Evolutionary conservation across 2,888 invertebrate species (phyloP), one percentile per base, ranked within the genome.

Genomic region (Cistogaster globosa): DNA sequence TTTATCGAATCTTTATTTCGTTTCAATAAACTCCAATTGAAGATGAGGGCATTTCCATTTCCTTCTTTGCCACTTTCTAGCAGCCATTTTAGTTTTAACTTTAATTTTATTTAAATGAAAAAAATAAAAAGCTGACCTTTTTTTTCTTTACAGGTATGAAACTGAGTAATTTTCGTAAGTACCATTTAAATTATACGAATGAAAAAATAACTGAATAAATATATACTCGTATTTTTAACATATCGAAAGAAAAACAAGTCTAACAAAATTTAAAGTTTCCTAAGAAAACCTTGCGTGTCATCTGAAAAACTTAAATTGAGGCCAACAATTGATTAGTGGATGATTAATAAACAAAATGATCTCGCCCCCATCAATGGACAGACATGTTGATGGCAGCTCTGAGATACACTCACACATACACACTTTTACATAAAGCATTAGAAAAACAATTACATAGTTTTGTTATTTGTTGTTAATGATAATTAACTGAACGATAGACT

Each of bases 291-390:
- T 85, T 82, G 82, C 74, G 78, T 85, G 81, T 62, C 84, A 85
- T 85, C 74, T 63, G 16, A 67, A 74, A 71, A 75, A 63, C 45
- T 38, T 26, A 65, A 85, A 82, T 82, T 85, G 78, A 85, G 85
- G 78, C 62, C 82, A 85, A 71, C 78, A 63, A 85, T 85, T 85
- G 85, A 82, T 85, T 85, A 85, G 84, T 81, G 81, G 68, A 58
- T 85, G 84, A 77, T 85, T 85, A 78, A 75, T 51, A 78, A 58
- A 68, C 55, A 45, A 85, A 85, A 38, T 78, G 53, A 82, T 69
- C 68, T 78, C 85, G 85, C 82, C 85, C 85, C 85, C 85, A 81
- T 82, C 69, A 57, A 69, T 67, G 77, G 62, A 71, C 68, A 81
- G 62, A 71, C 68, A 81, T 81, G 60, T 75, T 45, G 74, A 62